These are phyloP conservation scores for Plusia festucae DNA, from an alignment of 2,888 invertebrate genomes.

Conservation along the genomic window DNA sequence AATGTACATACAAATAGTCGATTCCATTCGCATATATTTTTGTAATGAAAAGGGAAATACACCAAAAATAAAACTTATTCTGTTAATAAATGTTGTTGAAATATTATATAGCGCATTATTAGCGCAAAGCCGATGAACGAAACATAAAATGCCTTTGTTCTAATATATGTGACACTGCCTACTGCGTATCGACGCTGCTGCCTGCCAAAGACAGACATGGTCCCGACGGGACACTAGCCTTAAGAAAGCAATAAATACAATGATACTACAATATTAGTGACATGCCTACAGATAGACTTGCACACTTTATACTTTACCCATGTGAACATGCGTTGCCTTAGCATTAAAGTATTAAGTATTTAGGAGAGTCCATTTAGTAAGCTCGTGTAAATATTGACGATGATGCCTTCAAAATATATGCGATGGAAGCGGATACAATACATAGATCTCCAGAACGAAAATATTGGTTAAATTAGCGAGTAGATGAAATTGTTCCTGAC, in stretches of 20 bases:
- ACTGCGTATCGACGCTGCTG: slow-evolving; percentile 22
- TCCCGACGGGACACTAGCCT: slow-evolving; percentile 44
- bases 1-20: slow-evolving; percentile 75
- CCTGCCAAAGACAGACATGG: slow-evolving; percentile 49
- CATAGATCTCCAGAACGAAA: slow-evolving; percentile 81
- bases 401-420: slow-evolving; percentile 75
- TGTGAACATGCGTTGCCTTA: slow-evolving; percentile 54
- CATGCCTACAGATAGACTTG: slow-evolving; percentile 41
- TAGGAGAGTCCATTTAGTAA: slow-evolving; percentile 51
- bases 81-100: slow-evolving; percentile 55
- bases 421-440: slow-evolving; percentile 79
- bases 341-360: slow-evolving; percentile 46
- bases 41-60: slow-evolving; percentile 62
- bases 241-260: slow-evolving; percentile 56
- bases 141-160: slow-evolving; percentile 51
- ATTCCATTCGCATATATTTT: slow-evolving; percentile 87
- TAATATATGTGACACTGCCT: slow-evolving; percentile 27
- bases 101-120: slow-evolving; percentile 55
- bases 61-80: slow-evolving; percentile 67
- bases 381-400: slow-evolving; percentile 52
- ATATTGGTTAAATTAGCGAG: slow-evolving; percentile 86
- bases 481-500: slow-evolving; percentile 89
- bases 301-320: slow-evolving; percentile 36
- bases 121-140: slow-evolving; percentile 32
- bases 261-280: slow-evolving; percentile 26